Evolutionary conservation across 2,797 vertebrate species (phyloP), one percentile per base, ranked within the genome.

Genomic region (Hypotaenidia okinawae): DNA sequence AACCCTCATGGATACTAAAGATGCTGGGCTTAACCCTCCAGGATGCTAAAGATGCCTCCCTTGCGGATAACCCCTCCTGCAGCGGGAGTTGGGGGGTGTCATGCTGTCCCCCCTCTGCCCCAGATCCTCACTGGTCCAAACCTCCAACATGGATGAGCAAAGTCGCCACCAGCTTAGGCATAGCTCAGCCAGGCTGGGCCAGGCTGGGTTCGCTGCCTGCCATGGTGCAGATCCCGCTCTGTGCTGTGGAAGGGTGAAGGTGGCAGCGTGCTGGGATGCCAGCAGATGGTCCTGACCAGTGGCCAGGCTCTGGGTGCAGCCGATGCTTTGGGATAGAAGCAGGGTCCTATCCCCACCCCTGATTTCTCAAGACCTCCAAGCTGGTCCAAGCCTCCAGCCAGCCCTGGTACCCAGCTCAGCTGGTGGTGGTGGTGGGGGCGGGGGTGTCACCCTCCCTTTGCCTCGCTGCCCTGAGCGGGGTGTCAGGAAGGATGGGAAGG

Each of bases 401-500:
- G 18, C 33, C 43, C 10, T 0, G 4, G 32, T 15, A 70, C 35
- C 39, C 3, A 2, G 69, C n/a, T 59, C 54, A 59, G 43, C 10
- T 47, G 45, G 41, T 43, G 18, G 45, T 47, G 45, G 18, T 5
- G 45, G 47, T 21, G 62, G n/a, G n/a, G n/a, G n/a, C n/a, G n/a
- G 8, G 7, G 5, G 45, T 39, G 2, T 22, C 27, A 19, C 4
- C 12, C 18, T 32, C 4, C 11, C 6, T 18, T 18, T 37, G 63
- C 32, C 69, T 45, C 1, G 0, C 32, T 18, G 30, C 25, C 52
- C 47, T 1, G 6, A 57, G 51, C 0, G 1, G 45, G 14, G 47
- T n/a, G 47, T 33, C 1, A 5, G 28, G 6, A 39, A 59, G 49
- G 41, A 45, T 37, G 57, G 57, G 73, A 27, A 58, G 8, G 11